Evolutionary conservation across 2,113 vertebrate species (phyloP).

Genomic region (Naja naja): DNA sequence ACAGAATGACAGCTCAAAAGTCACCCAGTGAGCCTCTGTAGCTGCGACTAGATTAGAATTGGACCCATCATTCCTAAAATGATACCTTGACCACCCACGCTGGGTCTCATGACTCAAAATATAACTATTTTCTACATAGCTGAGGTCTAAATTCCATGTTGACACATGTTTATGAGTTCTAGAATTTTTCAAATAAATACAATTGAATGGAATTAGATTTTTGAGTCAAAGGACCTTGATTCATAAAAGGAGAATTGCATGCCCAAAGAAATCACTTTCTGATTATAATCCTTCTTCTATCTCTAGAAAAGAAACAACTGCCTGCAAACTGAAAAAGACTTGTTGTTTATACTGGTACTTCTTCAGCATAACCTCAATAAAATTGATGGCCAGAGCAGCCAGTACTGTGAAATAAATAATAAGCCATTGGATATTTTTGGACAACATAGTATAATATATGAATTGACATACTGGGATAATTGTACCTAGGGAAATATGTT

Average conservation of each 20-base stretch:
- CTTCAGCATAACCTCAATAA: slow-evolving; percentile 44
- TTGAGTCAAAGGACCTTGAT: background rate
- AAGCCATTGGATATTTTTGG: background rate
- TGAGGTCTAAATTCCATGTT: background rate
- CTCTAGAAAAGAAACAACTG: background rate
- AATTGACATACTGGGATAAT: background rate
- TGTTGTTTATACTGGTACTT: background rate
- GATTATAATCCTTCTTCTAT: background rate
- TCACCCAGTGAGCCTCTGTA: background rate
- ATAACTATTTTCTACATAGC: background rate
- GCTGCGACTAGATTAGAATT: background rate
- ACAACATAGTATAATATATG: background rate
- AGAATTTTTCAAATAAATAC: background rate
- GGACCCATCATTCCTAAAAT: background rate
- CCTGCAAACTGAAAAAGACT: background rate
- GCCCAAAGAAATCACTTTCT: background rate
- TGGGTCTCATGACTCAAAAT: background rate
- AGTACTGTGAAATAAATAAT: background rate
- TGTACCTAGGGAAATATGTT: background rate
- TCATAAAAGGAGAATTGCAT: background rate
- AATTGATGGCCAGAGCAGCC: slow-evolving; percentile 20
- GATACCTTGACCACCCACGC: background rate
- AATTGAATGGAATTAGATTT: background rate
- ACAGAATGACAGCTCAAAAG: background rate
- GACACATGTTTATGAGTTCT: background rate